A percentile compares a stretch with the other conserved stretches of the same genome.
These are phyloP conservation scores for Asobara japonica DNA, from an alignment of 1,140 invertebrate genomes.

Conservation along the genomic window DNA sequence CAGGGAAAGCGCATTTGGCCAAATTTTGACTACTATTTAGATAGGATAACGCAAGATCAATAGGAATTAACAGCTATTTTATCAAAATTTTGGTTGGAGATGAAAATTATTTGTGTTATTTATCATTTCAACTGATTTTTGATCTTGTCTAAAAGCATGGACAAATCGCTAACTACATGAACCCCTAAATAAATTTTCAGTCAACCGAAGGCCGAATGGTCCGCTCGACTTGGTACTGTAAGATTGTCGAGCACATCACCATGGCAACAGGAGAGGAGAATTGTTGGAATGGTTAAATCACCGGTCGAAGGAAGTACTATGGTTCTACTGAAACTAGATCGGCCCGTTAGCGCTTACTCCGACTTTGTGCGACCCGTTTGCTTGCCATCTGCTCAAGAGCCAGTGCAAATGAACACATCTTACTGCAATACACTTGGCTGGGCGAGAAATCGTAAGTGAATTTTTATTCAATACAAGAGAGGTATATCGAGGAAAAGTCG, in stretches of 20 bases:
- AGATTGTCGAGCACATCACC: conserved; percentile 81
- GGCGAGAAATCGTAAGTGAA: conserved; percentile 75
- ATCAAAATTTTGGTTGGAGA: no score
- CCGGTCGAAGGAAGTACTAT: conserved; percentile 88
- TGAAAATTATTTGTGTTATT: no score
- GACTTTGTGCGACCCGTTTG: conserved; percentile 87
- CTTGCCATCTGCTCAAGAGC: conserved; percentile 67
- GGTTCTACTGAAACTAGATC: conserved; percentile 82
- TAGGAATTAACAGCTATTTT: no score
- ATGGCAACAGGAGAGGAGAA: conserved; percentile 86
- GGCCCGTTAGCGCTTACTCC: conserved; percentile 75
- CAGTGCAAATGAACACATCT: conserved; percentile 51
- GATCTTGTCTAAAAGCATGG: no score
- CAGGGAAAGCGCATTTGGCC: no score
- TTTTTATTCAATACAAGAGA: conserved; percentile 2
- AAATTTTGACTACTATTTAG: no score
- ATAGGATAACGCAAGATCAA: no score
- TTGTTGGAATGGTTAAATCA: conserved; percentile 89
- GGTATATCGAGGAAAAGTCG: no score
- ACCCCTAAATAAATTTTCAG: conserved; percentile 60
- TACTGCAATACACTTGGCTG: conserved; percentile 85
- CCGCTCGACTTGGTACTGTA: conserved; percentile 79
- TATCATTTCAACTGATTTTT: no score
- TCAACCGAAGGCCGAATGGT: conserved; percentile 87
- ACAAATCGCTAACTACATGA: background rate